Base-by-base conservation (phyloP, 2,888 invertebrate species). In the Thecophora atra region DNA sequence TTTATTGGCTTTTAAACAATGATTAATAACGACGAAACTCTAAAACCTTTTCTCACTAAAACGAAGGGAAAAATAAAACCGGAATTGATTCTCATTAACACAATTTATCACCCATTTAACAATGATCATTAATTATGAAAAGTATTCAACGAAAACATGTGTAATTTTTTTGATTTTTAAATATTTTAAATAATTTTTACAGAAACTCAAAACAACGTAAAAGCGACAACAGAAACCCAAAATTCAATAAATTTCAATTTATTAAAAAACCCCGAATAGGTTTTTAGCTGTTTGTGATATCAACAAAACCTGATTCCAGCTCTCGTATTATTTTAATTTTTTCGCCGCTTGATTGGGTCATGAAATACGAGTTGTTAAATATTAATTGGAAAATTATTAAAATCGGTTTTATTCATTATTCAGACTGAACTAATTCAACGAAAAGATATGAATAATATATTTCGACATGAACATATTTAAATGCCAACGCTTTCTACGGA, bases 321-420 rank as follows among this genome's bases (percentile, higher is more conserved):
- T 24, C 1, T 58, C 24, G 24, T 21, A 44, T 64, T 65, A 65
- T 51, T n/a, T n/a, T 65, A 65, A 65, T 65, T 65, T 51, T 65
- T 47, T 8, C 47, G 47, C 51, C 6, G 6, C 7, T 37, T 65
- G 65, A 44, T 51, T 65, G 15, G 47, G n/a, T 21, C 47, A 51
- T 47, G 51, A 65, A 47, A 65, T 47, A 51, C 21, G 17, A 44
- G 17, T 51, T 19, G 64, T 19, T 19, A 44, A 65, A 44, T 44
- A 37, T 51, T 51, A 51, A 65, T 44, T n/a, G 65, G 8, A 47
- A 65, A 65, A 65, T 65, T 51, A 65, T 51, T 3, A 13, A 65
- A 65, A 65, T 65, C 0, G n/a, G n/a, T n/a, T n/a, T n/a, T n/a
- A n/a, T n/a, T n/a, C n/a, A n/a, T n/a, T 26, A 51, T 47, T 11